Percentiles rank a stretch among this genome's conserved stretches.
Evolutionary conservation across 2,797 vertebrate genomes (phyloP).

Genomic region (Melanogrammus aeglefinus): DNA sequence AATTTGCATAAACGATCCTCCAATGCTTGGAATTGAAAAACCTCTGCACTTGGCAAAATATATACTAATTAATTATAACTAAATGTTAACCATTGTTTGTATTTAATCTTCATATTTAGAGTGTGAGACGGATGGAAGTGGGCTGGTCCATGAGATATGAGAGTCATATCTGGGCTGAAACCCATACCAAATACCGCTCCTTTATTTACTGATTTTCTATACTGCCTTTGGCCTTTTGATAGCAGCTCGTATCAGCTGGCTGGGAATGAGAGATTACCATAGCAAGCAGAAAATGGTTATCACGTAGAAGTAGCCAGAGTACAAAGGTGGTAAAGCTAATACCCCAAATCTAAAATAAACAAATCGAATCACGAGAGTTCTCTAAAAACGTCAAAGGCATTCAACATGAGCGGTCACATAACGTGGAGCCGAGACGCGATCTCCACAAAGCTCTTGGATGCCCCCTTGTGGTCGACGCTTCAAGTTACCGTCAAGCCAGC

Average conservation of each 20-base stretch:
- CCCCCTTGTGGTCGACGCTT: conserved; percentile 60
- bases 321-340: conserved; percentile 25
- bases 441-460: conserved; percentile 24
- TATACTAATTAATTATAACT: neutral
- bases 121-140: neutral
- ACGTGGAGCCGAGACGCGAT: neutral
- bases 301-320: conserved; percentile 24
- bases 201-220: conserved; percentile 35
- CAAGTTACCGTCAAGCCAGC: neutral
- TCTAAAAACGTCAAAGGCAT: neutral
- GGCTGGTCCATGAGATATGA: neutral
- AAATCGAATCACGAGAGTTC: neutral
- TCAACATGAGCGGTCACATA: neutral
- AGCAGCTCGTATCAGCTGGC: conserved; percentile 11
- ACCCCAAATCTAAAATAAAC: neutral
- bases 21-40: neutral
- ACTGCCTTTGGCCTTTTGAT: conserved; percentile 15
- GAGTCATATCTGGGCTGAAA: neutral
- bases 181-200: neutral
- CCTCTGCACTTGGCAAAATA: neutral
- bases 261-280: conserved; percentile 11
- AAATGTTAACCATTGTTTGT: neutral
- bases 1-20: neutral
- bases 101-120: neutral
- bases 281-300: conserved; percentile 17